phyloP scores from a whole-genome alignment of 1,140 invertebrate genomes.

The Anastatus disparis region DNA sequence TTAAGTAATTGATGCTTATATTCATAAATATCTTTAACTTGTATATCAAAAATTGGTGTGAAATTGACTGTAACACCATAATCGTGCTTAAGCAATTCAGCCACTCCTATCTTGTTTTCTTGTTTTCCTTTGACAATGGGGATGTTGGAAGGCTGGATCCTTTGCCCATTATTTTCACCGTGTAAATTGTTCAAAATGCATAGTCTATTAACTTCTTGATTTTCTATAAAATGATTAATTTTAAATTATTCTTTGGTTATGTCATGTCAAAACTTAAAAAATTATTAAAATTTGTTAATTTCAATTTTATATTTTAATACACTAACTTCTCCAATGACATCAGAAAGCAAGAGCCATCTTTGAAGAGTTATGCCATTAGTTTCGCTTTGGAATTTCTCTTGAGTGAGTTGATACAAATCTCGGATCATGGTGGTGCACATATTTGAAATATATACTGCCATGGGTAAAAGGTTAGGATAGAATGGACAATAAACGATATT shows the following conservation, averaged over 20 bases:
- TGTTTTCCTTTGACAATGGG: conserved; percentile 94
- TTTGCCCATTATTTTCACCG: conserved; percentile 87
- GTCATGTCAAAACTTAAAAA: too few species aligned
- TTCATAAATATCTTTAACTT: conserved; percentile 98
- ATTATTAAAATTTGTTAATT: too few species aligned
- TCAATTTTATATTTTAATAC: neutral
- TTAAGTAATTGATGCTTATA: conserved; percentile 98
- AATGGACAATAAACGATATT: too few species aligned
- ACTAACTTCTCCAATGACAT: conserved; percentile 88
- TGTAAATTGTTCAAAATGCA: conserved; percentile 88
- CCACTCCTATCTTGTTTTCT: conserved; percentile 95
- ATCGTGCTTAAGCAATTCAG: conserved; percentile 86
- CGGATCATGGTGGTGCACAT: too few species aligned
- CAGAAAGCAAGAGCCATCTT: conserved; percentile 93
- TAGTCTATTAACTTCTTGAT: conserved; percentile 98
- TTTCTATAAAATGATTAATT: conserved; percentile 71
- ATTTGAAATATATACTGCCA: too few species aligned
- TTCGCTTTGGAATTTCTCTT: conserved; percentile 99
- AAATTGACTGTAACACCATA: conserved; percentile 93
- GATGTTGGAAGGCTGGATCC: conserved; percentile 88
- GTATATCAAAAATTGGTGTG: conserved; percentile 94
- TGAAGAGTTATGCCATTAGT: conserved; percentile 98
- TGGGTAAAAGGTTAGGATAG: too few species aligned
- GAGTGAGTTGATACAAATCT: conserved; percentile 95
- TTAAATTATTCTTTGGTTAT: too few species aligned